Conservation (phyloP, 2,113 vertebrate genomes). For the Octodon degus region DNA sequence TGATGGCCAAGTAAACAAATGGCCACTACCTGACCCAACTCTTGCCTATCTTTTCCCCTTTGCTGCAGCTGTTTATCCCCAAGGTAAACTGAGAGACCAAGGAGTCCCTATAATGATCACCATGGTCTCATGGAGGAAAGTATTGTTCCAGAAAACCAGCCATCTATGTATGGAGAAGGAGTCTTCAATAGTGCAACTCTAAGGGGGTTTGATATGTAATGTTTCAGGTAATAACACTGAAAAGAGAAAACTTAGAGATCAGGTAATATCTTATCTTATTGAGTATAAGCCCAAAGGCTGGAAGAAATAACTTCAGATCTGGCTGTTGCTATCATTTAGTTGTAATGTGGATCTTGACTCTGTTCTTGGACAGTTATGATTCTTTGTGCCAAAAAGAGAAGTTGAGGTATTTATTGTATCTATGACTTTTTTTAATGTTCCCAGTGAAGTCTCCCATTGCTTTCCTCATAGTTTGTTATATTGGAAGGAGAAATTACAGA, state of each 20-base stretch:
- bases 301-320: not conserved
- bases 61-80: too few relatives aligned
- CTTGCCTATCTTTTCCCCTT: too few relatives aligned
- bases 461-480: not conserved
- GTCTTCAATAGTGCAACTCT: not conserved
- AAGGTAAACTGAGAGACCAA: too few relatives aligned
- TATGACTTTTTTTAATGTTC: not conserved
- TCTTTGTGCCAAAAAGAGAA: not conserved
- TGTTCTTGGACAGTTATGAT: not conserved
- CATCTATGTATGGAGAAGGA: not conserved
- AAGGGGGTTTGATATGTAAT: not conserved
- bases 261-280: not conserved
- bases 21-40: too few relatives aligned
- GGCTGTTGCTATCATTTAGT: not conserved
- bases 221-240: not conserved
- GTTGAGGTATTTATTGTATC: not conserved
- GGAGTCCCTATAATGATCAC: too few relatives aligned
- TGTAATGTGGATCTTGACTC: not conserved
- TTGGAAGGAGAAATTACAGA: not conserved
- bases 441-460: not conserved
- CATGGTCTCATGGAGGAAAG: not conserved
- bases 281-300: not conserved
- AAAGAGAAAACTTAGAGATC: not conserved
- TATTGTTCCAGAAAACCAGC: not conserved
- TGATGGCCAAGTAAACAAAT: too few relatives aligned